Percentiles rank a stretch among this genome's conserved stretches.
Conservation (phyloP, 2,888 invertebrate species). For the Oligia latruncula region DNA sequence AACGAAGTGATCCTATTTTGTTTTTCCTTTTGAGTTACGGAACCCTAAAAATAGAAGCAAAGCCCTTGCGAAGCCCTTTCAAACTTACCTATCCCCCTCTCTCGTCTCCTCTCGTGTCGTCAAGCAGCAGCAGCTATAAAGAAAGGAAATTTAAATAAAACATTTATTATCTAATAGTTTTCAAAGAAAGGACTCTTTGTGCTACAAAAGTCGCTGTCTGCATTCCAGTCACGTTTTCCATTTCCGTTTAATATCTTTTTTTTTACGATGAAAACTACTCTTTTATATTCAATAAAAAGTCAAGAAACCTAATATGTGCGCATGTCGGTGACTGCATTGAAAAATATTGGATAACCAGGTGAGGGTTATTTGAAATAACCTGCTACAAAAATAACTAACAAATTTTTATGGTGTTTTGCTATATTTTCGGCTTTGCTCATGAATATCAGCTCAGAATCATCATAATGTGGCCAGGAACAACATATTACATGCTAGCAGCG, state of each 20-base stretch:
- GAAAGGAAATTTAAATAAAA: background rate
- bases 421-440: background rate
- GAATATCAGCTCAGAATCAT: no score
- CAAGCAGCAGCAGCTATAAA: background rate
- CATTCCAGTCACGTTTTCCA: slow-evolving; percentile 43
- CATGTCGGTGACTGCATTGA: background rate
- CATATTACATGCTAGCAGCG: no score
- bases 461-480: no score
- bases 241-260: slow-evolving; percentile 34
- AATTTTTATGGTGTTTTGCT: background rate
- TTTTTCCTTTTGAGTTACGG: background rate
- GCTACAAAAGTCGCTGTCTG: background rate
- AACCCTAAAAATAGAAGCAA: background rate
- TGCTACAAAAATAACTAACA: no score
- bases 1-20: background rate
- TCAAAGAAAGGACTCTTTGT: background rate
- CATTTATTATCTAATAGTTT: background rate
- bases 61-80: background rate
- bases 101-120: no score
- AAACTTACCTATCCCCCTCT: background rate
- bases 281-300: slow-evolving; percentile 9
- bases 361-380: background rate
- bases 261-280: slow-evolving; percentile 21
- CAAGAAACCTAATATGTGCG: background rate
- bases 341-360: background rate